Base-by-base conservation (phyloP, 2,888 invertebrate genomes). In the Cataglyphis altisquamis region DNA sequence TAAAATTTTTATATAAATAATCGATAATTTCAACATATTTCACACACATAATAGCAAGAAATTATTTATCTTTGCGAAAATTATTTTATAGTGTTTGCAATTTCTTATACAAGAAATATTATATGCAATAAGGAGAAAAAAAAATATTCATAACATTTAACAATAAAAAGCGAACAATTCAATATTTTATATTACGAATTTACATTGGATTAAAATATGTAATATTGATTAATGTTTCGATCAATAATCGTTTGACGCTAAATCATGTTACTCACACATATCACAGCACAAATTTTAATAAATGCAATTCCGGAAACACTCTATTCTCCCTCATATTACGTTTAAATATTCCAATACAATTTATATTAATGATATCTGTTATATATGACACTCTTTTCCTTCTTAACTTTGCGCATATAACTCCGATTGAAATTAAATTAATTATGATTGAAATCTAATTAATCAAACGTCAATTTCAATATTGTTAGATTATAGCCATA, bases 261-360 rank as follows among this genome's bases (percentile, higher is more conserved):
- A 88, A 84, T 62, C 68, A 77, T 68, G 85, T 85, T 91, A 91
- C 87, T 89, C 91, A 90, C 89, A 89, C 89, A 90, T 94, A 94
- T 94, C 94, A 94, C 94, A 94, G 94, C 92, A 94, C 91, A 92
- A 94, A 93, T 92, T 92, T 91, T 90, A 92, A 93, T 88, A 91
- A 93, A 93, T 88, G 89, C 90, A 89, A 85, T 91, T 90, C 90
- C 88, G 90, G 86, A 91, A 89, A 90, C 87, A 83, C 87, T 87
- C n/a, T n/a, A n/a, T 52, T 52, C 52, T 52, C 2, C 8, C 52
- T 87, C 88, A 82, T 85, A 92, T 91, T 89, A 87, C 86, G 91
- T 92, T 93, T 93, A 92, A 93, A 93, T 94, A 93, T 86, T 91
- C 91, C 90, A 89, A 91, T 88, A 91, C 90, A 90, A 86, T 87